Evolutionary conservation across 2,888 invertebrate species (phyloP).

Genomic region (Campoplex capitator): DNA sequence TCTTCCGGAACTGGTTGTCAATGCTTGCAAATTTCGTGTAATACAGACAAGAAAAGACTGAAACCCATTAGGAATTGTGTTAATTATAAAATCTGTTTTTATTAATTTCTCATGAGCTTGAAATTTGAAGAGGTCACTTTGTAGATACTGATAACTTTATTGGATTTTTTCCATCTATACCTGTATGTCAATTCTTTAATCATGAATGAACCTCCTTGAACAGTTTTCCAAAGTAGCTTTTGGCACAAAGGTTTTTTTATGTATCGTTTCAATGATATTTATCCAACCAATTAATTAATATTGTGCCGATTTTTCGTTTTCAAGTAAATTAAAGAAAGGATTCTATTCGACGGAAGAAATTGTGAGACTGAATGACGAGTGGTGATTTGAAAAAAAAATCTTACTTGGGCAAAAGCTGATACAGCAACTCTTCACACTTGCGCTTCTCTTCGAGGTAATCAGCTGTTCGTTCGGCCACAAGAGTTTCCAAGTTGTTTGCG

Average conservation of each 20-base stretch:
- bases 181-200: too few relatives aligned
- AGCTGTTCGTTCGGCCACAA: constrained; percentile 98
- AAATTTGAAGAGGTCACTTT: too few relatives aligned
- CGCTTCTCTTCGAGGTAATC: constrained; percentile 99
- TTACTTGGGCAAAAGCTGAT: constrained; percentile 97
- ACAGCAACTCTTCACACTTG: constrained; percentile 98
- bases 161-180: too few relatives aligned
- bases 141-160: too few relatives aligned
- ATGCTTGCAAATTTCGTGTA: too few relatives aligned
- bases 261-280: neutral
- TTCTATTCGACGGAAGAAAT: neutral
- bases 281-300: neutral
- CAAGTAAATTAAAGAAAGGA: neutral
- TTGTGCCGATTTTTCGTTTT: neutral
- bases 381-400: constrained; percentile 78
- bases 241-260: too few relatives aligned
- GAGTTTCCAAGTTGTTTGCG: constrained; percentile 98
- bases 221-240: too few relatives aligned
- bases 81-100: too few relatives aligned
- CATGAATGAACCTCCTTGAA: neutral
- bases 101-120: too few relatives aligned
- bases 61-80: too few relatives aligned
- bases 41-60: too few relatives aligned
- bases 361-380: neutral
- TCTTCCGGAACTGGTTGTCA: too few relatives aligned